Base-by-base conservation (phyloP, 1,140 invertebrate species). In the Antheraea pernyi region DNA sequence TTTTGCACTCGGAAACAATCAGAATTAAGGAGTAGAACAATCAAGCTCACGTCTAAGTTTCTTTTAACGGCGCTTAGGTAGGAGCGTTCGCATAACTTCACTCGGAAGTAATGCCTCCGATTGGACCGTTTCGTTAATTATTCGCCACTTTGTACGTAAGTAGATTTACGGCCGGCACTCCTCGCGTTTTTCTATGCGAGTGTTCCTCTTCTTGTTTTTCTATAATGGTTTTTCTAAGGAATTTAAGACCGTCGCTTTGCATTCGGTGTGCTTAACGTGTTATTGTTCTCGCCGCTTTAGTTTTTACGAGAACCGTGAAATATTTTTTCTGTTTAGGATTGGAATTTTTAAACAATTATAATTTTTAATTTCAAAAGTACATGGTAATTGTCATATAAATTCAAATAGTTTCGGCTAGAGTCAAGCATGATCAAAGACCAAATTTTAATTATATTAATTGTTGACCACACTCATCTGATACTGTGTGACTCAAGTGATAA, bases 91-190 rank as follows among this genome's bases (percentile, higher is more conserved):
- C 88, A 88, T 91, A 91, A 91, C 85, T 91, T 86, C 83, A 78
- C 79, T 83, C 77, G 76, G 79, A 90, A 90, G 86, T 89, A 91
- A 91, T 89, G 87, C 87, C 84, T 85, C 82, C 86, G 88, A 91
- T 91, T 85, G 87, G 87, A 88, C 88, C 89, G 91, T 91, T 91
- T 87, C 86, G 85, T 91, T 91, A 91, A 91, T 91, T 91, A 91
- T 91, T 91, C 89, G 86, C 85, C 87, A 91, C 89, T 91, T 89
- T 88, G 82, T 89, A 90, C 84, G 86, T 91, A 91, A 91, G 88
- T 90, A 86, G 89, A 91, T 91, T 91, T 91, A 91, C 84, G 86
- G 81, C 82, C 78, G 72, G 83, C 82, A 87, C 85, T 88, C 80
- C 81, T 81, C 80, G 79, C 78, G 73, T 84, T 84, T 82, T 84